Percentiles rank a stretch among this genome's conserved stretches.
Evolutionary conservation across 2,888 invertebrate species (phyloP).

Genomic region (Idaea biselata): DNA sequence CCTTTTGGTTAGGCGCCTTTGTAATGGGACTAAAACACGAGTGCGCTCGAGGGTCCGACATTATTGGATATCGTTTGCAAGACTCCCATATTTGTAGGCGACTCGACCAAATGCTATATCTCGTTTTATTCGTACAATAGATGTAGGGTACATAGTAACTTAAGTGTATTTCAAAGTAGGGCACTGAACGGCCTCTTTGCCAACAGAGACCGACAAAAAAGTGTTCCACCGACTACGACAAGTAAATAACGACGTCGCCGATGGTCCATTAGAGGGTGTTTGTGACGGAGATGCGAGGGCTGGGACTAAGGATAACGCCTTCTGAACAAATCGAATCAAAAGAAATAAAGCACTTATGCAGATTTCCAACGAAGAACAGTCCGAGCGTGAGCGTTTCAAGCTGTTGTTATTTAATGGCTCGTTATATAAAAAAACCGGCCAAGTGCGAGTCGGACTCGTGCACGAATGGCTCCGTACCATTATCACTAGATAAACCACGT

Average conservation of each 20-base stretch:
- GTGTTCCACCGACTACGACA: constrained; percentile 45
- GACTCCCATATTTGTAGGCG: constrained; percentile 50
- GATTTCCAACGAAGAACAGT: constrained; percentile 74
- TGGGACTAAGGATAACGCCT: constrained; percentile 50
- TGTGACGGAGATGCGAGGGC: constrained; percentile 34
- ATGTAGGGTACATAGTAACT: constrained; percentile 33
- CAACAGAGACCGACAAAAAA: constrained; percentile 55
- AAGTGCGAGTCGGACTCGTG: no score
- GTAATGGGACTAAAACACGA: constrained; percentile 52
- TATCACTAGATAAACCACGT: no score
- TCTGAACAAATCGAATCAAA: constrained; percentile 69
- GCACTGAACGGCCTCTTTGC: constrained; percentile 47
- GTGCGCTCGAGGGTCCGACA: constrained; percentile 43
- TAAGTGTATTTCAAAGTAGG: constrained; percentile 45
- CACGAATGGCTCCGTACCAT: no score
- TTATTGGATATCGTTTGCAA: constrained; percentile 69
- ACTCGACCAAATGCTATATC: constrained; percentile 42
- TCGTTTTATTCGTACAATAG: constrained; percentile 50
- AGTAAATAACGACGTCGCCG: constrained; percentile 49
- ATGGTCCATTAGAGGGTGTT: constrained; percentile 55
- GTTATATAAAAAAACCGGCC: constrained; percentile 9
- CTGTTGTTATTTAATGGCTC: constrained; percentile 24
- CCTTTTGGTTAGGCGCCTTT: constrained; percentile 35
- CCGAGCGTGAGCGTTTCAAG: constrained; percentile 39
- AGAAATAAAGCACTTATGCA: constrained; percentile 68